Conservation (phyloP, 1,140 invertebrate genomes). For the Habropoda laboriosa region DNA sequence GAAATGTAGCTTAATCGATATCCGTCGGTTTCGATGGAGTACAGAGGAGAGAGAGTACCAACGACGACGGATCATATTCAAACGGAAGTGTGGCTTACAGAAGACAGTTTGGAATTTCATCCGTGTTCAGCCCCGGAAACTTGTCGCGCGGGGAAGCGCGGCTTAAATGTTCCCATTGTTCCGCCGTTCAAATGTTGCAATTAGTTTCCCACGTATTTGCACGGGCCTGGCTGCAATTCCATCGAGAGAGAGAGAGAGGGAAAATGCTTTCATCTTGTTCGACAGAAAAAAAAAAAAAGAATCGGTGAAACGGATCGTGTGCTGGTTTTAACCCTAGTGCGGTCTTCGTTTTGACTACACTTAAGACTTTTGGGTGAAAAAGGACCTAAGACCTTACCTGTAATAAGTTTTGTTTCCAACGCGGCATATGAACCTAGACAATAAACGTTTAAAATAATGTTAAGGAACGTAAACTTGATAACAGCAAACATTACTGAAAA, state of each 20-base stretch:
- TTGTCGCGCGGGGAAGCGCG: conserved; percentile 2
- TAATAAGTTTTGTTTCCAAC: too few relatives aligned
- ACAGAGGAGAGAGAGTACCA: not conserved
- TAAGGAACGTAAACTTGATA: too few relatives aligned
- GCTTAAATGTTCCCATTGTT: conserved; percentile 48
- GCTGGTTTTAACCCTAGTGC: too few relatives aligned
- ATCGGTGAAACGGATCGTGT: not conserved
- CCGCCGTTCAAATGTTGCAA: conserved; percentile 39
- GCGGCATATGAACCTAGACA: too few relatives aligned
- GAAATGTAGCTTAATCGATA: conserved; percentile 48
- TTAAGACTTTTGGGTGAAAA: too few relatives aligned
- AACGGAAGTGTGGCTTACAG: conserved; percentile 49
- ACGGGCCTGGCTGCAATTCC: not conserved
- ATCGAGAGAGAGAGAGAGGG: not conserved
- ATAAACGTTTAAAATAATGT: too few relatives aligned
- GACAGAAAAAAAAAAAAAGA: not conserved
- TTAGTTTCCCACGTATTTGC: conserved; percentile 49
- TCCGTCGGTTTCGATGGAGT: conserved; percentile 27
- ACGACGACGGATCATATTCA: conserved; percentile 47
- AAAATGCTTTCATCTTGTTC: not conserved
- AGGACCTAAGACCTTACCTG: too few relatives aligned
- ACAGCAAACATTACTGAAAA: too few relatives aligned
- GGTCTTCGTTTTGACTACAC: too few relatives aligned
- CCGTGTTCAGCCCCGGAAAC: conserved; percentile 26
- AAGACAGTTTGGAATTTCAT: conserved; percentile 55